A percentile compares a stretch with the other conserved stretches of the same genome.
Conservation (phyloP, 2,888 invertebrate species). For the Aleiodes testaceus region DNA sequence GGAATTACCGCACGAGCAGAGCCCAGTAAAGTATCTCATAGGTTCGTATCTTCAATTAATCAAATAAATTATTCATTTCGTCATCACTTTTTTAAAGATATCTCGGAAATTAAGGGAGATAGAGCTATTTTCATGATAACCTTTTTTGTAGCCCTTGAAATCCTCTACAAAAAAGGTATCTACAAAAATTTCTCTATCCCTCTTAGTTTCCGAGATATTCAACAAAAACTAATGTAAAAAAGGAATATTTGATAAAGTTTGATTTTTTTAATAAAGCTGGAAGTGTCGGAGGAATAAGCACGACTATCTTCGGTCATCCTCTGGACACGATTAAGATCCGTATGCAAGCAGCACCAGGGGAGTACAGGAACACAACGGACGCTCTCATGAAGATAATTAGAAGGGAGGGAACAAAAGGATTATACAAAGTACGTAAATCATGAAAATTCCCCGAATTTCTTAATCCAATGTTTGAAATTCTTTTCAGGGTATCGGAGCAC, state of each 20-base stretch:
- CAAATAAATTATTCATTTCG: background rate
- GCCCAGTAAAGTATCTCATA: conserved; percentile 46
- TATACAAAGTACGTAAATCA: conserved; percentile 60
- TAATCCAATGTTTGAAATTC: background rate
- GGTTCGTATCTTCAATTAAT: conserved; percentile 40
- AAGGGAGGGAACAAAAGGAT: conserved; percentile 73
- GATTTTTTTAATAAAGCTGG: conserved; percentile 65
- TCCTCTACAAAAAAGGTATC: no score
- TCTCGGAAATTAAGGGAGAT: no score
- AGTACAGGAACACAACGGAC: conserved; percentile 76
- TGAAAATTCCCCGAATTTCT: background rate
- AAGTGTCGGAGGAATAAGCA: conserved; percentile 76
- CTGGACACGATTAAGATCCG: conserved; percentile 77
- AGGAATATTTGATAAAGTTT: background rate
- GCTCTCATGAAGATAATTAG: conserved; percentile 74
- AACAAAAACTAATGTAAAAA: no score
- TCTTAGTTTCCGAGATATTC: no score
- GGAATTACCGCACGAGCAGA: conserved; percentile 37
- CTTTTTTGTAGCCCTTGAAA: no score
- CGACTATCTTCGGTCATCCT: conserved; percentile 77
- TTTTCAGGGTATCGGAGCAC: conserved; percentile 78
- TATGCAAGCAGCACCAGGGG: conserved; percentile 76
- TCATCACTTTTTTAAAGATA: no score
- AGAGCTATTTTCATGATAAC: no score
- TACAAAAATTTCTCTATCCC: no score